These are phyloP conservation scores for Cepphus grylle DNA, from an alignment of 2,113 vertebrate species.

Conservation along the genomic window DNA sequence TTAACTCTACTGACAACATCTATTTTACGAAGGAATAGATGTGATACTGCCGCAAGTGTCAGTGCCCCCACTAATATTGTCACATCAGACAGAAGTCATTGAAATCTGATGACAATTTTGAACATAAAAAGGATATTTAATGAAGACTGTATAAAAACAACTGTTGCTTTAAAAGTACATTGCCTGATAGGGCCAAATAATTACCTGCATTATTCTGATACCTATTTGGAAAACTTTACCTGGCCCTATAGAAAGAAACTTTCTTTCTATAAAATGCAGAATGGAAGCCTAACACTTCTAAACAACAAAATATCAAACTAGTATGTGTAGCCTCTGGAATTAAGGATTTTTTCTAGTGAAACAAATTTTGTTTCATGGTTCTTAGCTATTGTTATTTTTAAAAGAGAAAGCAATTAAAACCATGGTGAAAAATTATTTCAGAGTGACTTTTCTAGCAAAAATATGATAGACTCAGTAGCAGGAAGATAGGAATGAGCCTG, in stretches of 20 bases:
- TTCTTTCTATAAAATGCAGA: background rate
- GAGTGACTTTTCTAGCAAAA: background rate
- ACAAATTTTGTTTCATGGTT: conserved; percentile 12
- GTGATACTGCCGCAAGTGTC: background rate
- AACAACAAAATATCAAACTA: background rate
- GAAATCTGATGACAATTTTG: background rate
- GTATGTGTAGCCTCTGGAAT: background rate
- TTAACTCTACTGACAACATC: background rate
- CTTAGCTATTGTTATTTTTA: background rate
- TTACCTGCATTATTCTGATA: background rate
- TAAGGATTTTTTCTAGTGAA: background rate
- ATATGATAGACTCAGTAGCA: background rate
- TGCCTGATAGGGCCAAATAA: background rate
- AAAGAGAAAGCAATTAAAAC: conserved; percentile 24
- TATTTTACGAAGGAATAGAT: background rate
- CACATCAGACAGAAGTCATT: background rate
- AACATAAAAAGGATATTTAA: background rate
- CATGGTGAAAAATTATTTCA: background rate
- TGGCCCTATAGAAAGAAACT: background rate
- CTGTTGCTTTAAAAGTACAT: background rate
- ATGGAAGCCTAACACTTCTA: background rate
- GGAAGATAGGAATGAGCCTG: background rate
- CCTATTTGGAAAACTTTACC: background rate
- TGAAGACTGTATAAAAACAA: background rate
- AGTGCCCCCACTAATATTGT: background rate